Base-by-base conservation (phyloP, 2,797 vertebrate species). In the Thunnus albacares region DNA sequence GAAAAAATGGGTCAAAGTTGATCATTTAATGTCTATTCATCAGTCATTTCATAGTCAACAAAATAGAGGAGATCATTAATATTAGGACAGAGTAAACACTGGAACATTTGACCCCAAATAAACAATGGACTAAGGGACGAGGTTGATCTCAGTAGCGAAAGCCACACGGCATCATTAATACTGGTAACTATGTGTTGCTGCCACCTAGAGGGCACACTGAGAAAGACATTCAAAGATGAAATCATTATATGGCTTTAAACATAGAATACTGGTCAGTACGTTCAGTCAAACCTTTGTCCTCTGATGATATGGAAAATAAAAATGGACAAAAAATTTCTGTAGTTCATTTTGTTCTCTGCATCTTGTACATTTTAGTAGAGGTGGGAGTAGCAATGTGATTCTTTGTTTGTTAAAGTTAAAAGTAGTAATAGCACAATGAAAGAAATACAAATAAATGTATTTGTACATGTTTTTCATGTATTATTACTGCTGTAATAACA, bases 161-260 rank as follows among this genome's bases (percentile, higher is more conserved):
- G 41, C 4, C 30, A 10, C 3, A 2, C 26, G 6, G 38, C 17
- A 4, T 45, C 7, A 6, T 35, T 0, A 67, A 57, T 28, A 43
- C 12, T 43, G 13, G 13, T 43, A 26, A 72, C 68, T 28, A n/a
- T 49, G 3, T 53, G 28, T 2, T 91, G 84, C 91, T 88, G 81
- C 87, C 90, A 83, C 71, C 93, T 88, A 74, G 83, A 67, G 93
- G 91, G 45, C 22, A 58, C 2, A 28, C 14, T 26, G 45, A 43
- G 64, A 53, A 73, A 26, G 15, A 55, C 72, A 61, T 13, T 12
- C 15, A 52, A 9, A 38, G 0, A 11, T n/a, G 15, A 33, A 17
- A 57, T 58, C 7, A 17, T 22, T 6, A 1, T 17, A 24, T 14
- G 7, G 5, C 22, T 38, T 38, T 22, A 12, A 14, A 66, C 3